These are phyloP conservation scores for Bombus impatiens DNA, from an alignment of 1,140 invertebrate genomes.

Conservation along the genomic window DNA sequence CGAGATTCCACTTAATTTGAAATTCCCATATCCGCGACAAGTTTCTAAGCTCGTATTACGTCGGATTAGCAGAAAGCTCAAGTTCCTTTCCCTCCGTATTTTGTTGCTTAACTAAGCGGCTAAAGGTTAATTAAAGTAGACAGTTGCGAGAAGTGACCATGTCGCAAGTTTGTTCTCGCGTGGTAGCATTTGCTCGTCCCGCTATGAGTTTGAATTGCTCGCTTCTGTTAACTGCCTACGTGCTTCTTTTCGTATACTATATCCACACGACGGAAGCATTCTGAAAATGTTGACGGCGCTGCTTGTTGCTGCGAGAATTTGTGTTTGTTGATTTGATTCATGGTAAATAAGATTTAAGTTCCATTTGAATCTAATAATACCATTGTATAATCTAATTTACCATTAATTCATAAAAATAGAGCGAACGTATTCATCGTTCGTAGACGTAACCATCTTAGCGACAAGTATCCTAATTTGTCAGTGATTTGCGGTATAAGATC, in stretches of 20 bases:
- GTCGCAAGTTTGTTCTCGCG: neutral
- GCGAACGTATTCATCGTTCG: neutral
- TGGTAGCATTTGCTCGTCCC: neutral
- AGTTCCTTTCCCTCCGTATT: neutral
- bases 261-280: neutral
- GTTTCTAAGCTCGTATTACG: neutral
- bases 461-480: too few species aligned
- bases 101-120: neutral
- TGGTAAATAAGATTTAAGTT: neutral
- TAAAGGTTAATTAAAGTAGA: neutral
- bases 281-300: neutral
- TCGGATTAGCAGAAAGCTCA: neutral
- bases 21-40: neutral
- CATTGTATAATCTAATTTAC: neutral
- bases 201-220: neutral
- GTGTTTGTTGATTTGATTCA: too few species aligned
- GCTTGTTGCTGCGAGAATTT: too few species aligned
- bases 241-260: neutral
- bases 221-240: neutral
- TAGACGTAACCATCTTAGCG: neutral
- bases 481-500: neutral
- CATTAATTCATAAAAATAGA: too few species aligned
- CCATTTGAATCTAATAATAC: neutral
- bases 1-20: neutral
- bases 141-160: neutral